Evolutionary conservation across 1,140 invertebrate genomes (phyloP).

Genomic region (Palaemon carinicauda): DNA sequence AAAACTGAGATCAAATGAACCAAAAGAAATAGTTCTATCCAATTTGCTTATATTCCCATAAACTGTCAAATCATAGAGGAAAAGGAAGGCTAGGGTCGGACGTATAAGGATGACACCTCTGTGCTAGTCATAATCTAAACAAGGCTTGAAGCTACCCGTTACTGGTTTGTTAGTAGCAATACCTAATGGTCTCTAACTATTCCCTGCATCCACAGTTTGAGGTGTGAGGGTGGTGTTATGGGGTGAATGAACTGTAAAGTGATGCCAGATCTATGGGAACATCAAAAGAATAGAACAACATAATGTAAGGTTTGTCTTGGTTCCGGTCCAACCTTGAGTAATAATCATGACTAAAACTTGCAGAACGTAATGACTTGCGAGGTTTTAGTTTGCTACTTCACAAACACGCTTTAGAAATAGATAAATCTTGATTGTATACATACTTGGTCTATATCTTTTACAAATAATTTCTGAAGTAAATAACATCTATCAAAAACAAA

Average conservation of each 20-base stretch:
- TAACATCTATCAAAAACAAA: no score
- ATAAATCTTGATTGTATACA: no score
- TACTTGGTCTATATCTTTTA: no score
- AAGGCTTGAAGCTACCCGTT: not conserved
- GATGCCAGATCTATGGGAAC: conserved; percentile 30
- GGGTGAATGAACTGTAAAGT: not conserved
- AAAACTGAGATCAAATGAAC: conserved; percentile 1
- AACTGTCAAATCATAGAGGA: not conserved
- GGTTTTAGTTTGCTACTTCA: no score
- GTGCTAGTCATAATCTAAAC: not conserved
- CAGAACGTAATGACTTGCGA: no score
- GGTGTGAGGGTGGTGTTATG: not conserved
- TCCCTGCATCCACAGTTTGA: not conserved
- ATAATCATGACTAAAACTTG: no score
- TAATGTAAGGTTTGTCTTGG: conserved; percentile 29
- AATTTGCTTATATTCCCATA: conserved; percentile 28
- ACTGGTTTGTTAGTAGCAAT: no score
- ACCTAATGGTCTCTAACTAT: no score
- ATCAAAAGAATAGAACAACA: conserved; percentile 30
- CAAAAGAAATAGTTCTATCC: conserved; percentile 35
- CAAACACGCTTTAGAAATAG: no score
- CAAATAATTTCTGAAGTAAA: no score
- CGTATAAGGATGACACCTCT: not conserved
- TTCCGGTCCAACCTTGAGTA: not conserved
- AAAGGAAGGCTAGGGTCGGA: not conserved